Conservation (phyloP, 2,888 invertebrate genomes). For the Atherix ibis region DNA sequence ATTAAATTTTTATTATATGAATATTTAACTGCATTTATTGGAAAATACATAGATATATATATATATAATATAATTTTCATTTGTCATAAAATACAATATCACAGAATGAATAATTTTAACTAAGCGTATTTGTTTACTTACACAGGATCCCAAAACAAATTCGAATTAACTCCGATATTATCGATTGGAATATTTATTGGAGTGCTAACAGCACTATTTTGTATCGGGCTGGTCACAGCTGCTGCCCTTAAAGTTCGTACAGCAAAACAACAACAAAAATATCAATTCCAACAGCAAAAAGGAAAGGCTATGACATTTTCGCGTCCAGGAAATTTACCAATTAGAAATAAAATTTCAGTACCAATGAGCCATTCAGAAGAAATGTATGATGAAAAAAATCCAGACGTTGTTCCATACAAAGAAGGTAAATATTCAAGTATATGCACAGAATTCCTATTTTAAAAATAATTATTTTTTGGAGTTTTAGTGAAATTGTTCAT, state of each 20-base stretch:
- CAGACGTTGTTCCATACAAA: constrained; percentile 74
- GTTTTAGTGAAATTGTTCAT: too few relatives aligned
- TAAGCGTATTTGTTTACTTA: constrained; percentile 30
- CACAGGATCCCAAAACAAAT: constrained; percentile 36
- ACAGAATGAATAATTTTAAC: too few relatives aligned
- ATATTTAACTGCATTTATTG: too few relatives aligned
- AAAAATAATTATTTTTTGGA: neutral
- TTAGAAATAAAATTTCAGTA: constrained; percentile 51
- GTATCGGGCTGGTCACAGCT: constrained; percentile 31
- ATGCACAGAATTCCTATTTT: neutral
- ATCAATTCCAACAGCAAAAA: constrained; percentile 30
- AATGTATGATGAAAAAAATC: constrained; percentile 75
- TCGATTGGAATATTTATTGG: constrained; percentile 34
- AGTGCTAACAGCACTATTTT: constrained; percentile 31
- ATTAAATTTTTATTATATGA: too few relatives aligned
- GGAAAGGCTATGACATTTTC: constrained; percentile 29
- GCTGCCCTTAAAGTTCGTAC: constrained; percentile 31
- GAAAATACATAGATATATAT: too few relatives aligned
- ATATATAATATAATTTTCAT: too few relatives aligned
- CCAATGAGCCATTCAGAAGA: constrained; percentile 50
- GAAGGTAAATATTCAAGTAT: constrained; percentile 49
- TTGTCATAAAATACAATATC: too few relatives aligned
- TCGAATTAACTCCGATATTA: constrained; percentile 39
- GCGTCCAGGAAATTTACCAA: constrained; percentile 43
- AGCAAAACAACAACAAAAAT: constrained; percentile 30